These are phyloP conservation scores for Emys orbicularis DNA, from an alignment of 2,797 vertebrate genomes.

Conservation along the genomic window DNA sequence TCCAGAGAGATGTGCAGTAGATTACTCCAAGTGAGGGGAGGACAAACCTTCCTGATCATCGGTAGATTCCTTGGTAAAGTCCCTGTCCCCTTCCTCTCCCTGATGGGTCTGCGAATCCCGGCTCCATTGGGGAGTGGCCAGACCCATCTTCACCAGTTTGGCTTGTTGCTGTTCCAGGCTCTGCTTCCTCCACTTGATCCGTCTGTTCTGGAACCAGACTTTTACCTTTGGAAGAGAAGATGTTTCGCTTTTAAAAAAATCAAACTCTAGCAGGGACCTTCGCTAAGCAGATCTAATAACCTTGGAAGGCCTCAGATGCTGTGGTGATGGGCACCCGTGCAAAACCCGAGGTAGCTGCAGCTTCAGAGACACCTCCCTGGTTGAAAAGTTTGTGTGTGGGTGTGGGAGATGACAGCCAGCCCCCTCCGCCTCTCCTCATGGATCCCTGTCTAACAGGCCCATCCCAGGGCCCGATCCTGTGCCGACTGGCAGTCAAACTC, in stretches of 20 bases:
- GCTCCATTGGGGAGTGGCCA: conserved; percentile 79
- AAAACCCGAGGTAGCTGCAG: not conserved
- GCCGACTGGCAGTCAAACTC: not conserved
- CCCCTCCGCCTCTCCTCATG: not conserved
- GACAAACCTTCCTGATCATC: not conserved
- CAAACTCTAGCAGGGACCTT: rapidly evolving
- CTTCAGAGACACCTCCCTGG: not conserved
- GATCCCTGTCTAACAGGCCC: not conserved
- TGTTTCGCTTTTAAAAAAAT: not conserved
- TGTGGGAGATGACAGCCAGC: not conserved
- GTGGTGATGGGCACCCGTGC: rapidly evolving
- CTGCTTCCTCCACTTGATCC: conserved; percentile 92
- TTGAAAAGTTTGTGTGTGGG: not conserved
- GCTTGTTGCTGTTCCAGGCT: conserved; percentile 90
- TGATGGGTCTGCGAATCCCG: conserved; percentile 82
- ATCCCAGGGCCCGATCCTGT: not conserved
- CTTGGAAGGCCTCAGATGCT: not conserved
- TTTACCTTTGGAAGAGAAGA: conserved; percentile 81
- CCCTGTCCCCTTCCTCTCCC: conserved; percentile 52
- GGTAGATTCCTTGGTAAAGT: conserved; percentile 77
- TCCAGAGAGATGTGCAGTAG: not conserved
- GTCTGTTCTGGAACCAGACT: conserved; percentile 90
- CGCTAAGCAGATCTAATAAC: not conserved
- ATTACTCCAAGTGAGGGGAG: not conserved
- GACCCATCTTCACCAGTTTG: conserved; percentile 85